phyloP scores from a whole-genome alignment of 2,797 vertebrate species.

The Neoniphon sammara region DNA sequence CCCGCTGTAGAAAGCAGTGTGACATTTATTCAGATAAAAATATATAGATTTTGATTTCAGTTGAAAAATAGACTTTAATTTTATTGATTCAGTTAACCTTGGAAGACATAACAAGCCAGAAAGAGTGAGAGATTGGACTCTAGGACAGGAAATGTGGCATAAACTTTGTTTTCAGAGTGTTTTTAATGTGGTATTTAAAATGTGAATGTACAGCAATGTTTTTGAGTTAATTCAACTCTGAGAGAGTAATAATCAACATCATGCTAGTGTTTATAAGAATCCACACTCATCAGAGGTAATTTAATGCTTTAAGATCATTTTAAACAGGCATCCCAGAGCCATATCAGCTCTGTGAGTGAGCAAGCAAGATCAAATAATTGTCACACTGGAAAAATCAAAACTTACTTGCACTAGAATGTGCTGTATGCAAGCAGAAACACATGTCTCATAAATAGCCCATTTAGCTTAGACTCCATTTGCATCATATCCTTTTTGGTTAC shows the following conservation, averaged over 20 bases:
- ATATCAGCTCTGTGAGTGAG: too few species aligned
- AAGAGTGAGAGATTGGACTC: neutral
- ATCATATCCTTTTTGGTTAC: neutral
- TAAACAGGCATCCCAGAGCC: too few species aligned
- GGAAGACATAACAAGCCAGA: conserved; percentile 1
- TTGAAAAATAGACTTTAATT: neutral
- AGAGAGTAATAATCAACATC: too few species aligned
- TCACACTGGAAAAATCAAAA: neutral
- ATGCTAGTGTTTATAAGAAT: too few species aligned
- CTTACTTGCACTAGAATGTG: neutral
- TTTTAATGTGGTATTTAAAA: too few species aligned
- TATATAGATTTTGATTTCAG: neutral
- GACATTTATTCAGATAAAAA: neutral
- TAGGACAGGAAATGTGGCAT: too few species aligned
- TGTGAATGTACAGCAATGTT: too few species aligned
- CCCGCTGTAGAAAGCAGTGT: neutral
- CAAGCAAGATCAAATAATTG: too few species aligned
- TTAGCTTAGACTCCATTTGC: neutral
- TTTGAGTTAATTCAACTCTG: too few species aligned
- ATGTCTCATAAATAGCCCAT: neutral
- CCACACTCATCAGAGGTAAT: too few species aligned
- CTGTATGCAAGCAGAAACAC: neutral
- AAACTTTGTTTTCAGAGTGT: too few species aligned
- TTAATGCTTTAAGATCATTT: too few species aligned
- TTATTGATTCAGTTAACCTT: neutral